A percentile compares a stretch with the other conserved stretches of the same genome.
These are phyloP conservation scores for Apteryx owenii DNA, from an alignment of 2,113 vertebrate species.

Conservation along the genomic window DNA sequence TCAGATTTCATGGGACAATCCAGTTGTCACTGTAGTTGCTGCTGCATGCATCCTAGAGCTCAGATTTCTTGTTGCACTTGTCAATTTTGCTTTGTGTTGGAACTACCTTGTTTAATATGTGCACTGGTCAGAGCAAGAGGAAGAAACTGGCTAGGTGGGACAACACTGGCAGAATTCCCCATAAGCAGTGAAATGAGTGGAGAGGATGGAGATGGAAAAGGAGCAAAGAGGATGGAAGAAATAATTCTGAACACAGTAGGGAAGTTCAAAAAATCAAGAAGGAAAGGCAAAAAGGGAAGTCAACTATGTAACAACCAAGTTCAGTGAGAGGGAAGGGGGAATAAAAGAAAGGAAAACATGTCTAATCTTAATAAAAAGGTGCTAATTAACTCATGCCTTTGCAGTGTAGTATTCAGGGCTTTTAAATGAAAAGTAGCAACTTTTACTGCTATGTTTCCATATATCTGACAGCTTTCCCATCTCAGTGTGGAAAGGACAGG, in stretches of 20 bases:
- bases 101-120: background rate
- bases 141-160: background rate
- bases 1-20: slow-evolving; percentile 41
- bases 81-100: background rate
- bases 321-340: background rate
- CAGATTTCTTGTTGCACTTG: background rate
- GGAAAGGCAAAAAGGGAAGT: background rate
- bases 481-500: background rate
- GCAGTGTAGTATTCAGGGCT: background rate
- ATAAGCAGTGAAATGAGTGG: background rate
- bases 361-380: background rate
- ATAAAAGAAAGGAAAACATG: background rate
- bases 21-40: background rate
- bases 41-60: background rate
- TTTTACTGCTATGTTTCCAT: background rate
- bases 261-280: background rate
- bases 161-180: background rate
- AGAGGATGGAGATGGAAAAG: background rate
- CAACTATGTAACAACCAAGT: background rate
- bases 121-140: background rate
- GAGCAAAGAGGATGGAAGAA: background rate
- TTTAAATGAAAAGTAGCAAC: background rate
- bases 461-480: background rate
- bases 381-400: background rate
- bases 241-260: background rate